Conservation (phyloP, 1,140 invertebrate species). For the Melipona quadrifasciata region DNA sequence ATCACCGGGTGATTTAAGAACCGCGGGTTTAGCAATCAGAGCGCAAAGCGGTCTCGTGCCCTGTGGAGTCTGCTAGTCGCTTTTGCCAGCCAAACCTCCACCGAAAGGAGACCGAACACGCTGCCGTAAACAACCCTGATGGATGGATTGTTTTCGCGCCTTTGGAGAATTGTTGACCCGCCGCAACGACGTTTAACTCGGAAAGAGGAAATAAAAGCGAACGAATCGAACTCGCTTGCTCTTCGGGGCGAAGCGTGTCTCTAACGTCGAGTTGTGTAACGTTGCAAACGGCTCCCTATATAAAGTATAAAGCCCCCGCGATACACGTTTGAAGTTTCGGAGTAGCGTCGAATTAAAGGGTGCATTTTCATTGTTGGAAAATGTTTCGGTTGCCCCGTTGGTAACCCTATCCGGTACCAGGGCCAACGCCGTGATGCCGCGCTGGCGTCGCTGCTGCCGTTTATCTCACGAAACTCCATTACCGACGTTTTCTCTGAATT, state of each 20-base stretch:
- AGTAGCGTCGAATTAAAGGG: neutral
- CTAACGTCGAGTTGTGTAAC: neutral
- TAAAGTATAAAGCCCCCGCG: no score
- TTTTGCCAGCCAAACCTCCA: slow-evolving; percentile 18
- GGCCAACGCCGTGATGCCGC: slow-evolving; percentile 1
- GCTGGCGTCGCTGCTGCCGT: slow-evolving; percentile 59
- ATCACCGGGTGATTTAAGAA: slow-evolving; percentile 54
- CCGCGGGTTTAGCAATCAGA: slow-evolving; percentile 61
- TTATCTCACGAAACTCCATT: slow-evolving; percentile 76
- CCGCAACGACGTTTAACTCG: neutral
- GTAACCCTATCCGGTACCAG: slow-evolving; percentile 59
- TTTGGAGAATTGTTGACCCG: slow-evolving; percentile 68
- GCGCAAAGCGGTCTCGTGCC: slow-evolving; percentile 44
- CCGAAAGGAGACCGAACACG: slow-evolving; percentile 44
- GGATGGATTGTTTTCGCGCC: slow-evolving; percentile 75
- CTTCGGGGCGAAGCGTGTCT: neutral
- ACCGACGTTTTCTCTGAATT: slow-evolving; percentile 77
- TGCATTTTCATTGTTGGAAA: neutral
- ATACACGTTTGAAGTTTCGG: neutral
- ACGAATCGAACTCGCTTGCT: neutral
- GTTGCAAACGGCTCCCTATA: no score
- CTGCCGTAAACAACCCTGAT: slow-evolving; percentile 71
- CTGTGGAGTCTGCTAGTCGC: slow-evolving; percentile 28
- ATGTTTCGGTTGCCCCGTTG: slow-evolving; percentile 57
- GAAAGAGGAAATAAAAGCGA: slow-evolving; percentile 6